A percentile compares a stretch with the other conserved stretches of the same genome.
phyloP scores from a whole-genome alignment of 1,140 invertebrate species.

The Steinernema khuongi region DNA sequence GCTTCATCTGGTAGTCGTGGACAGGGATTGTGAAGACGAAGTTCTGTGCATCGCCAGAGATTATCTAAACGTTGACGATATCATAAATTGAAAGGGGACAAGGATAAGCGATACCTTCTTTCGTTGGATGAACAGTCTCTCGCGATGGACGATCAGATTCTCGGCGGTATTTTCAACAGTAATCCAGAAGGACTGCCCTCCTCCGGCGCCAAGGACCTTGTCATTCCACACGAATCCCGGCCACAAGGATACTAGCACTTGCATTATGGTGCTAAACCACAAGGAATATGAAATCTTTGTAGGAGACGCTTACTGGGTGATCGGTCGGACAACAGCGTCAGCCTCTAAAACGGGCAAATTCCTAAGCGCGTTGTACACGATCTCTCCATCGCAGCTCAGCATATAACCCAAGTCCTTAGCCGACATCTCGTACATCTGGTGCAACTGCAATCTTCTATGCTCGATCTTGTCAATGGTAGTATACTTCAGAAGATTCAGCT shows the following conservation, averaged over 20 bases:
- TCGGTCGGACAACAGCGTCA: constrained; percentile 81
- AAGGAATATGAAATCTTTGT: not conserved
- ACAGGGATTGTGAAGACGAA: constrained; percentile 93
- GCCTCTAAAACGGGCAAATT: constrained; percentile 78
- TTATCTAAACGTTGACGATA: constrained; percentile 62
- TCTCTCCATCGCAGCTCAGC: constrained; percentile 36
- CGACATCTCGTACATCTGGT: constrained; percentile 77
- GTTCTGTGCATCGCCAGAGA: constrained; percentile 70
- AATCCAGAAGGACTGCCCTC: constrained; percentile 81
- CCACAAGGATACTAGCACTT: constrained; percentile 75
- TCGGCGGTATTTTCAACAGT: constrained; percentile 93
- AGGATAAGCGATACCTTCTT: constrained; percentile 69
- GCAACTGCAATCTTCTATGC: constrained; percentile 69
- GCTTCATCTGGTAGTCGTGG: constrained; percentile 74
- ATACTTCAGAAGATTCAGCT: constrained; percentile 66
- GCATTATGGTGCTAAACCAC: constrained; percentile 69
- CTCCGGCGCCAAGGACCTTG: constrained; percentile 73
- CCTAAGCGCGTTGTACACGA: constrained; percentile 74
- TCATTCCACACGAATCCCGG: constrained; percentile 87
- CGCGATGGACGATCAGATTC: constrained; percentile 91
- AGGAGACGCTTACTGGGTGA: constrained; percentile 67
- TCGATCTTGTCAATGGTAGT: constrained; percentile 75
- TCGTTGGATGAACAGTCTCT: constrained; percentile 80
- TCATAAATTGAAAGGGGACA: constrained; percentile 21
- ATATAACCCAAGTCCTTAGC: constrained; percentile 73